phyloP scores from a whole-genome alignment of 2,113 vertebrate species.

The Gracilinanus agilis region DNA sequence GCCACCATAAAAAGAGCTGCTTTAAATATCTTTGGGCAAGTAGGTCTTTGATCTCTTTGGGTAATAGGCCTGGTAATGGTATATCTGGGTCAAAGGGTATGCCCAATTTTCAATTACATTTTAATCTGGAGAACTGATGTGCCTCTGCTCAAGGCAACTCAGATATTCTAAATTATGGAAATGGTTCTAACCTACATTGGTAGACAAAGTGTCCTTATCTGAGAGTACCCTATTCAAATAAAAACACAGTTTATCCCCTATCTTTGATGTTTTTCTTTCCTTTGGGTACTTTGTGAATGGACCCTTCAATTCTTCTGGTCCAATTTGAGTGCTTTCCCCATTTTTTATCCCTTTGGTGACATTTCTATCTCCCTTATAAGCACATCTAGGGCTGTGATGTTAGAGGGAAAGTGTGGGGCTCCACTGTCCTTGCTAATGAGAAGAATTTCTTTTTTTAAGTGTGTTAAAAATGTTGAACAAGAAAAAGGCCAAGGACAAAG shows the following conservation, averaged over 20 bases:
- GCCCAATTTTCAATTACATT: background rate
- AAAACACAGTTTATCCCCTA: background rate
- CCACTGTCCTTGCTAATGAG: background rate
- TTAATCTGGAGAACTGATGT: background rate
- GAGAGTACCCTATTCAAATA: background rate
- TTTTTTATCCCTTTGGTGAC: background rate
- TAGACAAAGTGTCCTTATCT: background rate
- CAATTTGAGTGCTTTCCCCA: background rate
- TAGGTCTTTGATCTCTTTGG: no score
- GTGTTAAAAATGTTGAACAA: background rate
- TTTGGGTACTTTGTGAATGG: background rate
- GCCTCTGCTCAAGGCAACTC: background rate
- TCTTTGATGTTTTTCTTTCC: background rate
- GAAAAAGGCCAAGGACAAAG: background rate
- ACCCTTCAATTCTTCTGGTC: background rate
- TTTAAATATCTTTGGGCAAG: no score
- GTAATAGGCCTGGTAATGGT: no score
- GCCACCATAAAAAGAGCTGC: no score
- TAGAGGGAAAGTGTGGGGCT: background rate
- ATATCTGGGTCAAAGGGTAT: no score
- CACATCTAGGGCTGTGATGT: background rate
- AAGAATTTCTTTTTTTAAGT: background rate
- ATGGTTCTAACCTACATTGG: background rate
- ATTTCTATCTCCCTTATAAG: background rate
- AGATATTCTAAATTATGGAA: background rate